Base-by-base conservation (phyloP, 2,113 vertebrate species). In the Caretta caretta region DNA sequence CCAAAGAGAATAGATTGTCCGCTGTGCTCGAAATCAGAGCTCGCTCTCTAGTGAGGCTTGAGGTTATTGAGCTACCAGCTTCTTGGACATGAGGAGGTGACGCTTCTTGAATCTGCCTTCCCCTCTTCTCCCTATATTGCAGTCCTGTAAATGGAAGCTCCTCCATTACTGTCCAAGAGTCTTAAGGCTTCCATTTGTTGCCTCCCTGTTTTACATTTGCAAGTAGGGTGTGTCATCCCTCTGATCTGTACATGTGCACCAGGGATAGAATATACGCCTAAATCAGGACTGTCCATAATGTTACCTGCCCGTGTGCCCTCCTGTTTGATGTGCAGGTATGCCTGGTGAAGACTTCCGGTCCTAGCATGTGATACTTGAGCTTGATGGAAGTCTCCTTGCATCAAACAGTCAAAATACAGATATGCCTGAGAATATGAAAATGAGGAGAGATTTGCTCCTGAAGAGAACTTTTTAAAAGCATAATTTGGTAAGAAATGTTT, bases 101-200 rank as follows among this genome's bases (percentile, higher is more conserved):
- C 69, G 86, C 86, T 96, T 97, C 93, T 97, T 91, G 78, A 95
- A 88, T 88, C 90, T 91, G 87, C 91, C 95, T 96, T 96, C 86
- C 86, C 88, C 90, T 92, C 94, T 96, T 91, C 76, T 75, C n/a
- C 95, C 85, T 95, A 57, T 24, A 38, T n/a, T 59, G 35, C 35
- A 38, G 65, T 22, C 19, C 17, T 75, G n/a, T 10, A 75, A 42
- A 11, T 42, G 6, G n/a, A 75, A 75, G n/a, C 69, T 75, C 20
- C 20, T 75, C 69, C 72, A 10, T 46, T 42, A 46, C 38, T 6
- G 38, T 75, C 22, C 1, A 6, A 31, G 29, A 69, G 62, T 89
- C n/a, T 80, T 91, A 92, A 95, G 92, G 83, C 89, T 91, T 93
- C 78, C 90, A 78, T 88, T 93, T 80, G 65, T 53, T 83, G 88